Conservation (phyloP, 2,113 vertebrate genomes). For the Daboia siamensis region DNA sequence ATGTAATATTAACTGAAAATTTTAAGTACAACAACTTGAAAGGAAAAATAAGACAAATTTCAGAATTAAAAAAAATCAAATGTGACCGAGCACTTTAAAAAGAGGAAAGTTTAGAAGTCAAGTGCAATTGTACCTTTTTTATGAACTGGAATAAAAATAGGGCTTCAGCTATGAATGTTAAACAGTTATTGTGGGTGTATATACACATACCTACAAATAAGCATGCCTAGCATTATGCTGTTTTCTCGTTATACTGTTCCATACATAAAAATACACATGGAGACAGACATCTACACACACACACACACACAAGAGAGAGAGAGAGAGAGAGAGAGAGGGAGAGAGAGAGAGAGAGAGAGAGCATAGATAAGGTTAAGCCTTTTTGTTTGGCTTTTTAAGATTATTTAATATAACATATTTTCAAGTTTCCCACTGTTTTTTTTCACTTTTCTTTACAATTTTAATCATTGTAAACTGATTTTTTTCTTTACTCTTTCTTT, state of each 20-base stretch:
- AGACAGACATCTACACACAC: not conserved
- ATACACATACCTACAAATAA: not conserved
- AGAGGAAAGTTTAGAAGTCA: not conserved
- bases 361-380: not conserved
- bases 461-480: not conserved
- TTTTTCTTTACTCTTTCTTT: not conserved
- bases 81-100: not conserved
- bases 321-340: too few species aligned
- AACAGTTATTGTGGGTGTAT: not conserved
- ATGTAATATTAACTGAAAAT: not conserved
- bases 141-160: not conserved
- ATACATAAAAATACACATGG: not conserved
- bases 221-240: not conserved
- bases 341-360: too few species aligned
- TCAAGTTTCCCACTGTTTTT: not conserved
- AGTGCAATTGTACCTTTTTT: not conserved
- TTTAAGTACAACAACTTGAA: not conserved
- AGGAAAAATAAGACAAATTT: slow-evolving; percentile 5
- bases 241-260: not conserved
- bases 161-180: not conserved
- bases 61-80: not conserved
- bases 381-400: not conserved
- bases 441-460: not conserved
- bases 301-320: not conserved
- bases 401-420: not conserved